Evolutionary conservation across 2,113 vertebrate genomes (phyloP).

Genomic region (Pelusios castaneus): DNA sequence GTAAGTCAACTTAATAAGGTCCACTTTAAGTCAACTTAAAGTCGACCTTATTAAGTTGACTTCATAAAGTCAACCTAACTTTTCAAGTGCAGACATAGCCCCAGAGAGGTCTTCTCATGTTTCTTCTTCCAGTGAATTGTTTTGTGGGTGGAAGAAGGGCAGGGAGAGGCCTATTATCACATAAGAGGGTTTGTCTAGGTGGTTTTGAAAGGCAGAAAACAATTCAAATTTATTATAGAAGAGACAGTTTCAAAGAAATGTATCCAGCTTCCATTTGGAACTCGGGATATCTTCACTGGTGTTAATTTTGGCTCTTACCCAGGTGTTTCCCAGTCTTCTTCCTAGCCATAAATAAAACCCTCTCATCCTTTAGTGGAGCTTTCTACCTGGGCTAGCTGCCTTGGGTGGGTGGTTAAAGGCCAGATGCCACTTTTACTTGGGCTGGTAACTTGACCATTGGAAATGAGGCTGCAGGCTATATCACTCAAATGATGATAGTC

Average conservation of each 20-base stretch:
- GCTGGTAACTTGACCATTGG: background rate
- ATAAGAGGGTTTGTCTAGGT: background rate
- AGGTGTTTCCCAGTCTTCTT: background rate
- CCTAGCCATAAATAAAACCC: background rate
- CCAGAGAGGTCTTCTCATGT: background rate
- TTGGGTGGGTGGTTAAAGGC: too few species aligned
- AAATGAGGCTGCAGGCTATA: background rate
- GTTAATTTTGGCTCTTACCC: background rate
- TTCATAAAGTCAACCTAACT: too few species aligned
- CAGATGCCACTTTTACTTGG: background rate
- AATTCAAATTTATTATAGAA: conserved; percentile 32
- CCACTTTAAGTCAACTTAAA: too few species aligned
- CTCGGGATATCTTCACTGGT: background rate
- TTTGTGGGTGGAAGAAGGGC: background rate
- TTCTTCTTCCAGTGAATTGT: conserved; percentile 47
- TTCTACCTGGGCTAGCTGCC: background rate
- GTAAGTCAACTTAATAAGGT: too few species aligned
- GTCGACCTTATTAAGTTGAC: too few species aligned
- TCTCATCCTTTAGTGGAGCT: background rate
- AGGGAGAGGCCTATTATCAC: conserved; percentile 2
- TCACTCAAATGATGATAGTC: background rate
- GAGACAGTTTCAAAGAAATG: background rate
- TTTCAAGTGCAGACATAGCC: too few species aligned
- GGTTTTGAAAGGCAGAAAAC: conserved; percentile 22
- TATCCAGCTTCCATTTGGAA: background rate